phyloP scores from a whole-genome alignment of 2,113 vertebrate genomes.

The Apeltes quadracus region DNA sequence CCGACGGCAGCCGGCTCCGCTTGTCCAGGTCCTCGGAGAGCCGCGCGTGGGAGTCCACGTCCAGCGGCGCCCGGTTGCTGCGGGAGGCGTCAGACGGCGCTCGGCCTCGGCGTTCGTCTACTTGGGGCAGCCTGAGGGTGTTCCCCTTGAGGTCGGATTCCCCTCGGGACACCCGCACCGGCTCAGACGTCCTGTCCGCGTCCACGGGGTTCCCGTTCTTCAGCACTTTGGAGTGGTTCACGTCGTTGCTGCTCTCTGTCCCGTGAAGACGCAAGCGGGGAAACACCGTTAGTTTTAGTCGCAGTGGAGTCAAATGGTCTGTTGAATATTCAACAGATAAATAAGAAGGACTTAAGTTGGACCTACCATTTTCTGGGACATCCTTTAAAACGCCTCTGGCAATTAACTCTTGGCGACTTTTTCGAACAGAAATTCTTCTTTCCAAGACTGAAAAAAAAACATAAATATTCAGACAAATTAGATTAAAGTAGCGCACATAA shows the following conservation, averaged over 20 bases:
- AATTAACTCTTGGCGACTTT: constrained; percentile 92
- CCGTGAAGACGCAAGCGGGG: not conserved
- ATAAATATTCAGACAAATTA: not conserved
- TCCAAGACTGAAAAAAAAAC: constrained; percentile 86
- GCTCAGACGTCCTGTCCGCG: constrained; percentile 60
- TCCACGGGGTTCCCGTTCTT: constrained; percentile 88
- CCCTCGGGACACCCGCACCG: constrained; percentile 66
- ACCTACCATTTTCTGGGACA: constrained; percentile 89
- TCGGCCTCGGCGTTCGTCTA: constrained; percentile 74
- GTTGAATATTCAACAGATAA: not conserved
- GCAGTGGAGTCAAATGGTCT: not conserved
- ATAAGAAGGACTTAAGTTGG: not conserved
- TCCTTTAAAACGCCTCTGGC: constrained; percentile 93
- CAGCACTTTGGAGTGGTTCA: constrained; percentile 80
- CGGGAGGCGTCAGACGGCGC: constrained; percentile 65
- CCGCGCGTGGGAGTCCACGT: constrained; percentile 76
- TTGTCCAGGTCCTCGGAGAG: constrained; percentile 60
- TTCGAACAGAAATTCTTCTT: constrained; percentile 94
- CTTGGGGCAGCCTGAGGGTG: constrained; percentile 68
- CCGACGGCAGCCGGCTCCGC: constrained; percentile 60
- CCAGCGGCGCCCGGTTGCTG: constrained; percentile 75
- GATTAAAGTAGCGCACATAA: not conserved
- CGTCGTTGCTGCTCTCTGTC: constrained; percentile 80
- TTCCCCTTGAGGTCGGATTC: constrained; percentile 72
- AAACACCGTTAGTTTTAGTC: not conserved